Conservation (phyloP, 2,113 vertebrate species). For the Lonchura striata region DNA sequence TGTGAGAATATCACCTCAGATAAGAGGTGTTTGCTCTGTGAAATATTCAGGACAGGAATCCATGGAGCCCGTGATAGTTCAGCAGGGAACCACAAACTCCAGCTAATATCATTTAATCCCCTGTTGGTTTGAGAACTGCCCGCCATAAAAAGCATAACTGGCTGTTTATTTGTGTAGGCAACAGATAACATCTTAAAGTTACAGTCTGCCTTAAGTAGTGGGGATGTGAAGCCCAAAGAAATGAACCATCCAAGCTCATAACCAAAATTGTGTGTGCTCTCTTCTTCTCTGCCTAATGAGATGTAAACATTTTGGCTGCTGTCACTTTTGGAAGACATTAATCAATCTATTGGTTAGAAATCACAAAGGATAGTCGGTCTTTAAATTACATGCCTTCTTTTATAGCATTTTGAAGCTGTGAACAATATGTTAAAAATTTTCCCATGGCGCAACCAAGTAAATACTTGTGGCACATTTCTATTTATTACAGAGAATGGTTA, state of each 20-base stretch:
- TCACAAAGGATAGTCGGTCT: conserved; percentile 30
- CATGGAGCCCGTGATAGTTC: conserved; percentile 52
- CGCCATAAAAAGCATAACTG: conserved; percentile 74
- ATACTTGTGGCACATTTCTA: conserved; percentile 78
- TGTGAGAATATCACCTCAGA: conserved; percentile 72
- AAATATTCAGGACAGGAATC: conserved; percentile 60
- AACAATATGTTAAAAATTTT: conserved; percentile 77
- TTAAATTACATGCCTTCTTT: conserved; percentile 64
- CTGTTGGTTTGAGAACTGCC: conserved; percentile 70
- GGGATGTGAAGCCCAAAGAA: conserved; percentile 58
- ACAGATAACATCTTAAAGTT: conserved; percentile 75
- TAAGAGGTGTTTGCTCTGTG: conserved; percentile 75
- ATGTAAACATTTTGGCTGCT: conserved; percentile 68
- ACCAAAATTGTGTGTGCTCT: conserved; percentile 28
- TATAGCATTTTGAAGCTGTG: conserved; percentile 72
- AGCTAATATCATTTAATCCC: conserved; percentile 73
- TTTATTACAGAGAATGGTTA: conserved; percentile 77
- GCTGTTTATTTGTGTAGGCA: conserved; percentile 69
- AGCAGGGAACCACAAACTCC: conserved; percentile 68
- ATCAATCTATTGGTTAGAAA: conserved; percentile 67
- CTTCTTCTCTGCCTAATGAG: conserved; percentile 64
- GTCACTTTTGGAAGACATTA: conserved; percentile 62
- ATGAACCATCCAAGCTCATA: conserved; percentile 23
- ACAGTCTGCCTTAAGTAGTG: conserved; percentile 58
- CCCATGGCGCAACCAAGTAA: conserved; percentile 74